Evolutionary conservation across 2,888 invertebrate species (phyloP).

Genomic region (Autographa gamma): DNA sequence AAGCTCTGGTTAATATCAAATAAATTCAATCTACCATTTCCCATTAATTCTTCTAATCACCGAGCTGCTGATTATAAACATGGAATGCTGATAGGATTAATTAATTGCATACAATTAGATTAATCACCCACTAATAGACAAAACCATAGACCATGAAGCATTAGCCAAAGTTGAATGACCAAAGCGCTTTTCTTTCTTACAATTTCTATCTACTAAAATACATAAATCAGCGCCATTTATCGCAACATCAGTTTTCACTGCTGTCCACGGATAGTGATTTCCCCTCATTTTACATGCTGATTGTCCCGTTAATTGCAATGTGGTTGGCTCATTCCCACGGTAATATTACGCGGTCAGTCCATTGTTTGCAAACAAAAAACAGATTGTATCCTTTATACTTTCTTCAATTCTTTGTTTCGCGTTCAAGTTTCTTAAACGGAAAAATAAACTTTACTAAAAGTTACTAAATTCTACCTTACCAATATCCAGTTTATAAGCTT

Average conservation of each 20-base stretch:
- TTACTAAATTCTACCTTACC: too few species aligned
- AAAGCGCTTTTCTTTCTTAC: slow-evolving; percentile 12
- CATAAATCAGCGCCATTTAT: slow-evolving; percentile 14
- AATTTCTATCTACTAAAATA: slow-evolving; percentile 11
- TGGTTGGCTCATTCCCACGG: slow-evolving; percentile 49
- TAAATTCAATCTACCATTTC: too few species aligned
- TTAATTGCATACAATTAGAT: background rate
- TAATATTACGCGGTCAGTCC: slow-evolving; percentile 31
- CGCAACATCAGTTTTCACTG: slow-evolving; percentile 20
- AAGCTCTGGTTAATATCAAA: too few species aligned
- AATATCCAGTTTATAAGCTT: too few species aligned
- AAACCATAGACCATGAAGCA: background rate
- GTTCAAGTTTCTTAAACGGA: slow-evolving; percentile 3
- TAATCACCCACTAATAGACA: background rate
- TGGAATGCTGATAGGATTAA: background rate
- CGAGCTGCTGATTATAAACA: background rate
- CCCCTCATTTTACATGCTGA: slow-evolving; percentile 49
- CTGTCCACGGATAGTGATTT: slow-evolving; percentile 34
- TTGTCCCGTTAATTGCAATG: slow-evolving; percentile 51
- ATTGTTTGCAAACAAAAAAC: slow-evolving; percentile 36
- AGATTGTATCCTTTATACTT: slow-evolving; percentile 34
- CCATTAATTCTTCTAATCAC: too few species aligned
- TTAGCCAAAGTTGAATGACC: slow-evolving; percentile 12
- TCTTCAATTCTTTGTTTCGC: slow-evolving; percentile 1
- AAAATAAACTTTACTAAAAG: background rate